A percentile compares a stretch with the other conserved stretches of the same genome.
phyloP scores from a whole-genome alignment of 2,888 invertebrate genomes.

The Conus canariensis region DNA sequence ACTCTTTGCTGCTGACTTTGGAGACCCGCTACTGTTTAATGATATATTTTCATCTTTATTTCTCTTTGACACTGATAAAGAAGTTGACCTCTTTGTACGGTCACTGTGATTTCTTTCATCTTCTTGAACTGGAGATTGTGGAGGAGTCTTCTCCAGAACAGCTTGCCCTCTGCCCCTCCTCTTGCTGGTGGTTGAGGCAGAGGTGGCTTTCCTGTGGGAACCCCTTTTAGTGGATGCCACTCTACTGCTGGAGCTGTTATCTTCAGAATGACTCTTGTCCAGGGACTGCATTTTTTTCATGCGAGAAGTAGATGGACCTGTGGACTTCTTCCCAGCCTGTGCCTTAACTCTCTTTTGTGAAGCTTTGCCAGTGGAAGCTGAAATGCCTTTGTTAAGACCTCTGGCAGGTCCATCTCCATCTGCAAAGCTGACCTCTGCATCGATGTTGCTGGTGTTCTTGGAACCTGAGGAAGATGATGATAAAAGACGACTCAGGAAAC shows the following conservation, averaged over 20 bases:
- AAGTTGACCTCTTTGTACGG: background rate
- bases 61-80: background rate
- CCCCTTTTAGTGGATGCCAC: background rate
- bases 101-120: background rate
- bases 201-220: background rate
- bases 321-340: background rate
- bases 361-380: background rate
- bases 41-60: background rate
- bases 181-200: background rate
- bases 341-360: background rate
- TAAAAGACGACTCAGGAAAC: background rate
- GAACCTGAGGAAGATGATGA: constrained; percentile 7
- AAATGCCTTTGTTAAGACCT: background rate
- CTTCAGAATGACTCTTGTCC: background rate
- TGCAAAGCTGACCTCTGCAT: constrained; percentile 25
- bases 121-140: background rate
- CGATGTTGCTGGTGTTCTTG: constrained; percentile 30
- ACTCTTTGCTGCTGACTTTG: background rate
- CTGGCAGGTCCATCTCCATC: background rate
- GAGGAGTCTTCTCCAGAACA: background rate
- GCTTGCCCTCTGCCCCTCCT: background rate
- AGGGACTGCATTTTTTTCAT: background rate
- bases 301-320: background rate
- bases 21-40: background rate
- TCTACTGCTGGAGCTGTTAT: background rate